Evolutionary conservation across 2,113 vertebrate genomes (phyloP), one percentile per base, ranked within the genome.

Genomic region (Phoenicopterus ruber): DNA sequence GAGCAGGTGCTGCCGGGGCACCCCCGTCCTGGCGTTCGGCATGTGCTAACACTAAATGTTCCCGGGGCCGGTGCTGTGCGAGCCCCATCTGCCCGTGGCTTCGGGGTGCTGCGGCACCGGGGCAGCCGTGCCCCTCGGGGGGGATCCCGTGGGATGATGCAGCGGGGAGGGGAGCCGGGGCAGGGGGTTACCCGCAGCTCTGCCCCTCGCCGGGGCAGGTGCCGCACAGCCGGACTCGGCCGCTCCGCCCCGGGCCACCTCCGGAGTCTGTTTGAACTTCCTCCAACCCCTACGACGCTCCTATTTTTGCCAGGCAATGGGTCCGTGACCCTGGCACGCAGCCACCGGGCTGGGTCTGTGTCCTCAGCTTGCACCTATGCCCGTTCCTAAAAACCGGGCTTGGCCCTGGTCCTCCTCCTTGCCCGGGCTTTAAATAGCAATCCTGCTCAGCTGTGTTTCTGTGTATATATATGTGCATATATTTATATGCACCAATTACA

Each of bases 11-110:
- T 14, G 4, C 72, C 3, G 31, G 7, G 52, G 47, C 66, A 29
- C 31, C 19, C 77, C 22, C 0, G 0, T 1, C 20, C 67, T 4
- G 47, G 13, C 67, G 18, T 1, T 34, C 44, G 0, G 54, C 38
- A 0, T 42, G 17, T 6, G 5, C 29, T 6, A 1, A 28, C 1
- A 0, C 50, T 1, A 9, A 10, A 3, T 6, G 2, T 3, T 4
- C 20, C 66, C 1, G 0, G 59, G 17, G 0, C 6, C 3, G 52
- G 52, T 8, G 57, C 78, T 19, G 20, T 1, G 20, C 3, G 9
- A 34, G 13, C 26, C 12, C 32, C 6, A 0, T n/a, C 38, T 20
- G 15, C n/a, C 49, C 9, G 1, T 4, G 66, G 32, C 21, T 28
- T 32, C 1, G 52, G 85, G 61, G 38, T 7, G 29, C 79, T 42